Conservation (phyloP, 2,797 vertebrate species). For the Sebastes hubbsi region DNA sequence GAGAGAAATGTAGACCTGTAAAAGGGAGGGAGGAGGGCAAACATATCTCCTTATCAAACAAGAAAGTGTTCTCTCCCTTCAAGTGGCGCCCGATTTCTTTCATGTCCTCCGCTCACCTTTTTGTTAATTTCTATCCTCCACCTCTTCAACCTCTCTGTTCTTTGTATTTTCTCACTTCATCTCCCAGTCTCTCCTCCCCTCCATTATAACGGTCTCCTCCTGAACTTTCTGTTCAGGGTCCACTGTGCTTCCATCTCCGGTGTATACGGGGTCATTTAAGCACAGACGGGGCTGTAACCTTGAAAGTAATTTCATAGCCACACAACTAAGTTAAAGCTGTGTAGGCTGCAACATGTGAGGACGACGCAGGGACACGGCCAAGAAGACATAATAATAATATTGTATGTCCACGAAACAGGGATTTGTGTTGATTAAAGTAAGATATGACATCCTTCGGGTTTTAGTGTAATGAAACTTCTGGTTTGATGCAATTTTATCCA, state of each 20-base stretch:
- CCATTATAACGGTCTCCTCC: slow-evolving; percentile 35
- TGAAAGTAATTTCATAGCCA: slow-evolving; percentile 29
- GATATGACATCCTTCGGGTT: background rate
- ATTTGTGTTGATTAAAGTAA: slow-evolving; percentile 18
- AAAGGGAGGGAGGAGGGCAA: slow-evolving; percentile 7
- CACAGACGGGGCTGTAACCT: slow-evolving; percentile 32
- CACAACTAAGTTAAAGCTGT: slow-evolving; percentile 25
- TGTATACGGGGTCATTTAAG: slow-evolving; percentile 34
- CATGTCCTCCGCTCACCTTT: slow-evolving; percentile 55
- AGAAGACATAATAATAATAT: background rate
- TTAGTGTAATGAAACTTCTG: background rate
- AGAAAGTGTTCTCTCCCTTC: background rate
- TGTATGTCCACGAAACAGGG: background rate
- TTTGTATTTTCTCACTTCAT: slow-evolving; percentile 50
- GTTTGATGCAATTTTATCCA: background rate
- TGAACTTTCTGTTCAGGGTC: slow-evolving; percentile 41
- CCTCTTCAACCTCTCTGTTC: slow-evolving; percentile 34
- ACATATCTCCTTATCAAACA: slow-evolving; percentile 49
- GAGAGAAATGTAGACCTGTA: background rate
- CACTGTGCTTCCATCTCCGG: slow-evolving; percentile 33
- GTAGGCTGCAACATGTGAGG: slow-evolving; percentile 10
- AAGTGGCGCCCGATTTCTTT: slow-evolving; percentile 34
- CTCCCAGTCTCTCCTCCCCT: slow-evolving; percentile 35
- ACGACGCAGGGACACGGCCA: background rate
- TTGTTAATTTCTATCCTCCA: slow-evolving; percentile 48